These are phyloP conservation scores for Himalopsyche anomala DNA, from an alignment of 2,888 invertebrate species.

Conservation along the genomic window DNA sequence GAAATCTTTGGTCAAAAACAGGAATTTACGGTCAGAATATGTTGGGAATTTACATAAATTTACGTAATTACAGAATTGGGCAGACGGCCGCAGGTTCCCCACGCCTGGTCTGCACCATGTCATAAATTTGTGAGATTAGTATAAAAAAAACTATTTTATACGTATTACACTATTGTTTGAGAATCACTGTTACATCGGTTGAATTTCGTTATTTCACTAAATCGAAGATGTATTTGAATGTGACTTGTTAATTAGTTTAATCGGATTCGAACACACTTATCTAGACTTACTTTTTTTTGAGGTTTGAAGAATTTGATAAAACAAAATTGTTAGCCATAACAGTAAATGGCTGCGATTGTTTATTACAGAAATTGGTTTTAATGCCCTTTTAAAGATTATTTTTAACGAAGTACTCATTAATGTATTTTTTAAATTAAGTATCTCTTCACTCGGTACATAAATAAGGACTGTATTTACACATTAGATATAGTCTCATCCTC, in stretches of 20 bases:
- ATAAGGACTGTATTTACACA: no score
- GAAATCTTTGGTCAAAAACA: no score
- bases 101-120: no score
- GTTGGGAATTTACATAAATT: no score
- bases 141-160: no score
- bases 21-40: no score
- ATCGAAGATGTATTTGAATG: constrained; percentile 27
- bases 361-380: constrained; percentile 26
- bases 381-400: constrained; percentile 26
- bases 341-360: not conserved
- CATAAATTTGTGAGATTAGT: no score
- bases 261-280: constrained; percentile 11
- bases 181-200: not conserved
- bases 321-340: not conserved
- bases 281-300: not conserved
- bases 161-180: not conserved
- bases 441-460: no score
- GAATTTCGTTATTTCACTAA: constrained; percentile 18
- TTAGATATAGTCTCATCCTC: no score
- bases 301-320: constrained; percentile 34
- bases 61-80: no score
- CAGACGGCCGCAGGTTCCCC: no score
- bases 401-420: constrained; percentile 33
- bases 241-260: constrained; percentile 25
- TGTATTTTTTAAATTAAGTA: no score